phyloP scores from a whole-genome alignment of 2,113 vertebrate genomes.

The Bagarius yarrelli region DNA sequence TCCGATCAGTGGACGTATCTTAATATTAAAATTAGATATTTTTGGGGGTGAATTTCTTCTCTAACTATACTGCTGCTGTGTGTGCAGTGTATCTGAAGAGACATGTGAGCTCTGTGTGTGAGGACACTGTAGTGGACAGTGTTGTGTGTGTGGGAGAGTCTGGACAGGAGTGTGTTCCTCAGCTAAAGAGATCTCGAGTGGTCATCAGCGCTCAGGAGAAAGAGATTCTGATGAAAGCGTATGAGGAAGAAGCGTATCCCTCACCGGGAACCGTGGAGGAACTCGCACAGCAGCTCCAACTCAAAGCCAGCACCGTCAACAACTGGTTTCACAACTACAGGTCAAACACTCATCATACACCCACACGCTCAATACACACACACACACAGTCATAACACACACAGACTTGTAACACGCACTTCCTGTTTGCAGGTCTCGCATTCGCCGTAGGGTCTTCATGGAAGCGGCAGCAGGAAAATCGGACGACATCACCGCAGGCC shows the following conservation, averaged over 20 bases:
- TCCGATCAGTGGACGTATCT: too few relatives aligned
- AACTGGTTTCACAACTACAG: slow-evolving; percentile 99
- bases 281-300: slow-evolving; percentile 94
- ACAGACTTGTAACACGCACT: background rate
- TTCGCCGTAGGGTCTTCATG: slow-evolving; percentile 94
- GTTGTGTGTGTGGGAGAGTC: slow-evolving; percentile 72
- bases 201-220: slow-evolving; percentile 84
- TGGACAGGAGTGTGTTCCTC: slow-evolving; percentile 81
- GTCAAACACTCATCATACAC: slow-evolving; percentile 64
- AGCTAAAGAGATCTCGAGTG: slow-evolving; percentile 84
- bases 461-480: slow-evolving; percentile 83
- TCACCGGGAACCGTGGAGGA: slow-evolving; percentile 97
- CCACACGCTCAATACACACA: background rate
- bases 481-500: slow-evolving; percentile 82
- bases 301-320: slow-evolving; percentile 98
- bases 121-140: slow-evolving; percentile 77
- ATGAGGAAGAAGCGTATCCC: slow-evolving; percentile 98
- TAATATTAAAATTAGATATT: too few relatives aligned
- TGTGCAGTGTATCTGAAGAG: slow-evolving; percentile 85
- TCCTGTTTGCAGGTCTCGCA: slow-evolving; percentile 83
- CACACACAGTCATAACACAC: background rate
- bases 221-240: slow-evolving; percentile 82
- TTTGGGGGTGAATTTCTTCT: background rate
- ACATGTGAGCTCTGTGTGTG: slow-evolving; percentile 83
- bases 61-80: background rate